Evolutionary conservation across 2,797 vertebrate species (phyloP).

Genomic region (Arremon brunneinucha): DNA sequence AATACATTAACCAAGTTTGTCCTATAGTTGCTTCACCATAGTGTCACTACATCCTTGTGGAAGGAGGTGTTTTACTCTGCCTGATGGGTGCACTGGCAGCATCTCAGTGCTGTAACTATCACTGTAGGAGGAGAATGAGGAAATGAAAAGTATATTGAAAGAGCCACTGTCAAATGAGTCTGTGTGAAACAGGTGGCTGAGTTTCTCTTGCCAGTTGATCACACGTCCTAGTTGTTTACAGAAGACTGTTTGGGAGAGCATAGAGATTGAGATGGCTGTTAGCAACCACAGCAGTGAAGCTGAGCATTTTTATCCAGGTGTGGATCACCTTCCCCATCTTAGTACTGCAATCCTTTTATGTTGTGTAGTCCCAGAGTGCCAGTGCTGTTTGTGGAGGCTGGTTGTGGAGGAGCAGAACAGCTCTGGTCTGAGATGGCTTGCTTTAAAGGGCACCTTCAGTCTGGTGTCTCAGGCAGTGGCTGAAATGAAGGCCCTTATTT

Average conservation of each 20-base stretch:
- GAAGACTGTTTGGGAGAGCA: not conserved
- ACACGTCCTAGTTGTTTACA: rapidly evolving
- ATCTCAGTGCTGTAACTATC: not conserved
- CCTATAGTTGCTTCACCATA: not conserved
- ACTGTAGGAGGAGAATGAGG: not conserved
- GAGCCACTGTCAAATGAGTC: not conserved
- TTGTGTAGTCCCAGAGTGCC: not conserved
- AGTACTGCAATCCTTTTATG: not conserved
- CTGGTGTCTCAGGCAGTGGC: not conserved
- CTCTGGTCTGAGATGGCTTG: not conserved
- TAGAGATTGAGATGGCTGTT: not conserved
- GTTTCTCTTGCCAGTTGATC: not conserved
- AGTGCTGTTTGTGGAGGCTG: not conserved
- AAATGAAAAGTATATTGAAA: not conserved
- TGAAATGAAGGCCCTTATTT: not conserved
- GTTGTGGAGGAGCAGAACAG: not conserved
- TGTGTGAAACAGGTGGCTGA: not conserved
- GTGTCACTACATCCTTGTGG: not conserved
- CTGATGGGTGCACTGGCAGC: not conserved
- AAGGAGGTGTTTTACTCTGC: not conserved
- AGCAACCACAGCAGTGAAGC: not conserved
- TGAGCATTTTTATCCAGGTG: not conserved
- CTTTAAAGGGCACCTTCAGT: not conserved
- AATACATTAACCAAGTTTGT: not conserved
- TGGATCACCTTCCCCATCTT: not conserved